These are phyloP conservation scores for Nephotettix cincticeps DNA, from an alignment of 1,140 invertebrate genomes.

Conservation along the genomic window DNA sequence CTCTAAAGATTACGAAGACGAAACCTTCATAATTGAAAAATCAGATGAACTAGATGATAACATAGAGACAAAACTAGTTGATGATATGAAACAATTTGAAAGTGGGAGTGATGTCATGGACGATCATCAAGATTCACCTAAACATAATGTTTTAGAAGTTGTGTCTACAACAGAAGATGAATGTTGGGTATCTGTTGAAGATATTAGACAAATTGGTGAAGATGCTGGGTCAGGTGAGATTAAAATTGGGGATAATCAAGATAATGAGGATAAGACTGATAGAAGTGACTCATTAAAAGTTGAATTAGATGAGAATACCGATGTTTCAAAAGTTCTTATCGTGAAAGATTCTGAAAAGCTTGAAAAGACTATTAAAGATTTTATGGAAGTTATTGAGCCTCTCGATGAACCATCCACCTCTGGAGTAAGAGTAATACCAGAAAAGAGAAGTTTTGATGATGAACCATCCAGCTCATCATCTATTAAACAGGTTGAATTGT, in stretches of 20 bases:
- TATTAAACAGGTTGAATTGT: conserved; percentile 37
- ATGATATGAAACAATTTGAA: conserved; percentile 6
- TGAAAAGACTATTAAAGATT: conserved; percentile 26
- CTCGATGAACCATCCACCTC: conserved; percentile 30
- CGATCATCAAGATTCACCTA: conserved; percentile 39
- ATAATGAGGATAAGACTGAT: conserved; percentile 16
- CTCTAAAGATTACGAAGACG: conserved; percentile 38
- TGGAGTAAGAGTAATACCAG: conserved; percentile 37
- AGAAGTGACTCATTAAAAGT: conserved; percentile 17
- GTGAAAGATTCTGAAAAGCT: conserved; percentile 20
- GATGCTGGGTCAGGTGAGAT: conserved; percentile 33
- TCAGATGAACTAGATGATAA: conserved; percentile 22
- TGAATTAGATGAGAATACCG: conserved; percentile 18
- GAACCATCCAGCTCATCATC: conserved; percentile 39
- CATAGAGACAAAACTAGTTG: background rate
- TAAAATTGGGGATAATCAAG: conserved; percentile 17
- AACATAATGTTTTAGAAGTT: conserved; percentile 51
- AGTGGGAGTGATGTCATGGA: conserved; percentile 35
- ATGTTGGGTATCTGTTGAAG: conserved; percentile 31
- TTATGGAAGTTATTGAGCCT: conserved; percentile 29
- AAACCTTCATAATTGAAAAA: conserved; percentile 36
- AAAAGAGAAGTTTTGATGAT: conserved; percentile 42
- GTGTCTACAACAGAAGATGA: conserved; percentile 45
- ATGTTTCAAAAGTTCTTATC: conserved; percentile 15
- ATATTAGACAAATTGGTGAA: conserved; percentile 39